Conservation (phyloP, 2,113 vertebrate genomes). For the Narcine bancroftii region DNA sequence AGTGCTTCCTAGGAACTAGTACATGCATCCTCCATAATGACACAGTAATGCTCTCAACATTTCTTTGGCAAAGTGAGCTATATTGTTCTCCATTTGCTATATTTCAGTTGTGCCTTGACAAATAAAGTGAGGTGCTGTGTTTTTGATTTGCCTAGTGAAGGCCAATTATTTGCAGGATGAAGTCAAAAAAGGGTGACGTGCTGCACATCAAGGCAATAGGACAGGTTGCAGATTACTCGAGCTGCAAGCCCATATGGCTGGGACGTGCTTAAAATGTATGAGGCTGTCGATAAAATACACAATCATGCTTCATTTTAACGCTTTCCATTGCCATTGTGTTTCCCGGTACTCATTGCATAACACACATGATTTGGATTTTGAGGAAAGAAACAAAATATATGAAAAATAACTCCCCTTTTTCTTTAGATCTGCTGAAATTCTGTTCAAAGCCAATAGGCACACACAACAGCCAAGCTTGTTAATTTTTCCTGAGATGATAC, state of each 20-base stretch:
- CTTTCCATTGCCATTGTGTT: not conserved
- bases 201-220: not conserved
- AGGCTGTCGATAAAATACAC: not conserved
- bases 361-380: not conserved
- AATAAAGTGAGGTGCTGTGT: slow-evolving; percentile 19
- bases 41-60: slow-evolving; percentile 9
- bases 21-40: not conserved
- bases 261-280: not conserved
- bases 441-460: not conserved
- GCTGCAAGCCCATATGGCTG: not conserved
- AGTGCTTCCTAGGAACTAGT: not conserved
- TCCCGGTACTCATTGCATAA: not conserved
- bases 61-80: slow-evolving; percentile 5
- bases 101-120: not conserved
- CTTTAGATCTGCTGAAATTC: not conserved
- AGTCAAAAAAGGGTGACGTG: not conserved
- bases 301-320: not conserved
- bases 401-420: not conserved
- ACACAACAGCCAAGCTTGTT: not conserved
- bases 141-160: not conserved
- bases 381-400: not conserved
- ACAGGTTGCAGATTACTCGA: not conserved
- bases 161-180: not conserved
- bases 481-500: not conserved
- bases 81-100: not conserved